Conservation (phyloP, 2,888 invertebrate genomes). For the Coremacera marginata region DNA sequence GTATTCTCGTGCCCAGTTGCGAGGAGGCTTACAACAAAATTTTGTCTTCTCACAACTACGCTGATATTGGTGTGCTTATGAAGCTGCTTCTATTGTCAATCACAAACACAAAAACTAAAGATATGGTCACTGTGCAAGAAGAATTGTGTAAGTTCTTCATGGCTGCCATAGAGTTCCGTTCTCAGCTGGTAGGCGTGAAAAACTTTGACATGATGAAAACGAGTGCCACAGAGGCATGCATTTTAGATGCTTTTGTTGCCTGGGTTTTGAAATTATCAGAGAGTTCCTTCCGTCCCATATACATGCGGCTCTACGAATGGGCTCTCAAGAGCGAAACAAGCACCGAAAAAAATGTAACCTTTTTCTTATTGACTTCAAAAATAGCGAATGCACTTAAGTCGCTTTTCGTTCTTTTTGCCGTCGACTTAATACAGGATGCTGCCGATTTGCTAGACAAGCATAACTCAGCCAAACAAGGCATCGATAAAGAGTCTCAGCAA, state of each 20-base stretch:
- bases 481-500: slow-evolving; percentile 71
- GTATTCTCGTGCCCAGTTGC: slow-evolving; percentile 83
- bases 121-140: slow-evolving; percentile 76
- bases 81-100: slow-evolving; percentile 81
- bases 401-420: slow-evolving; percentile 90
- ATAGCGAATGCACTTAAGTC: slow-evolving; percentile 87
- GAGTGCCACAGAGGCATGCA: slow-evolving; percentile 77
- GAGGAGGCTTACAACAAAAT: slow-evolving; percentile 76
- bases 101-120: slow-evolving; percentile 73
- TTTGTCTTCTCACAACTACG: slow-evolving; percentile 71
- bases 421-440: slow-evolving; percentile 85
- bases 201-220: slow-evolving; percentile 67
- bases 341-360: slow-evolving; percentile 74
- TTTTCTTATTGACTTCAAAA: slow-evolving; percentile 79
- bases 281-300: slow-evolving; percentile 88
- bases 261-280: slow-evolving; percentile 91
- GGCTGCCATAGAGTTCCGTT: slow-evolving; percentile 77
- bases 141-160: slow-evolving; percentile 83
- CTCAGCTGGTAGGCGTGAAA: slow-evolving; percentile 68
- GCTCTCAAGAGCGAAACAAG: slow-evolving; percentile 71
- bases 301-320: slow-evolving; percentile 90
- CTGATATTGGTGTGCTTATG: slow-evolving; percentile 80
- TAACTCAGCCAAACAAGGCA: slow-evolving; percentile 73
- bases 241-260: slow-evolving; percentile 82
- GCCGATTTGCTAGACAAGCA: slow-evolving; percentile 79